These are phyloP conservation scores for Mareca penelope DNA, from an alignment of 2,797 vertebrate genomes.

Conservation along the genomic window DNA sequence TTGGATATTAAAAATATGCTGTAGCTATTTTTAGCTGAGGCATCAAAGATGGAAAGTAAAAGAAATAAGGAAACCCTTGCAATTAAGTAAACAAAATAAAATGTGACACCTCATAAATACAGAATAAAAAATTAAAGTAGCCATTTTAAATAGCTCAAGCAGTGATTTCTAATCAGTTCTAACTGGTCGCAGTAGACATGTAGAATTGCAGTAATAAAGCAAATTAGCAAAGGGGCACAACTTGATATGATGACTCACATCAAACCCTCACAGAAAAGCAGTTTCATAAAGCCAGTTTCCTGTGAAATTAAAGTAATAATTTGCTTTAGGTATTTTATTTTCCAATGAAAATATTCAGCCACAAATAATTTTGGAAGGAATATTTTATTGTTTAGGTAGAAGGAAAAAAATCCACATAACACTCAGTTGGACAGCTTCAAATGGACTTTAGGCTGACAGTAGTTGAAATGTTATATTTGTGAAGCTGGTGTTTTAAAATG, in stretches of 20 bases:
- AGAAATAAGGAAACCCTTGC: background rate
- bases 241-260: background rate
- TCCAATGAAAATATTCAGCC: background rate
- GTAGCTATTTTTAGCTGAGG: background rate
- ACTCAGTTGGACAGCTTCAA: background rate
- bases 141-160: background rate
- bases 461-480: background rate
- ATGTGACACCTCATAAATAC: background rate
- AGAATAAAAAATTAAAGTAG: background rate
- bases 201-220: background rate
- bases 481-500: background rate
- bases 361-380: background rate
- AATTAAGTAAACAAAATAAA: background rate
- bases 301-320: background rate
- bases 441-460: background rate
- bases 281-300: background rate
- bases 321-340: background rate
- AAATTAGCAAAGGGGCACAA: background rate
- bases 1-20: background rate
- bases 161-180: background rate
- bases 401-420: rapidly evolving
- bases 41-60: background rate
- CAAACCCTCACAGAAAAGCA: background rate
- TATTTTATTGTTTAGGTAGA: background rate
- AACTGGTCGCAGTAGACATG: background rate